Evolutionary conservation across 1,140 invertebrate species (phyloP).

Genomic region (Anastrepha ludens): DNA sequence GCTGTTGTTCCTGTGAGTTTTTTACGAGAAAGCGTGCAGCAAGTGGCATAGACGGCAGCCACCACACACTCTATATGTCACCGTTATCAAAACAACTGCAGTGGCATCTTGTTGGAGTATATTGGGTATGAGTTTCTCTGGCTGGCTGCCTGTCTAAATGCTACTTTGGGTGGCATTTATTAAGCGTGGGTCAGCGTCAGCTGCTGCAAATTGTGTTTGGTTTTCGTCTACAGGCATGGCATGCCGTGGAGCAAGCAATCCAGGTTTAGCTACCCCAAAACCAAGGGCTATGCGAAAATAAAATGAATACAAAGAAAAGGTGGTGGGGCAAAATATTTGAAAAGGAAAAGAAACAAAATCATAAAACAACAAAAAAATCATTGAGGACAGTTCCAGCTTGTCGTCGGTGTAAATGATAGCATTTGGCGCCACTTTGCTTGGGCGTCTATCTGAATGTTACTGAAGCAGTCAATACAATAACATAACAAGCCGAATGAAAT

Average conservation of each 20-base stretch:
- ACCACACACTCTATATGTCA: neutral
- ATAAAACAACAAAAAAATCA: neutral
- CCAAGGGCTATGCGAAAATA: neutral
- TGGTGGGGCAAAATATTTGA: neutral
- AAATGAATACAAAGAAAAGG: slow-evolving; percentile 11
- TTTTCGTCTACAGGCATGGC: slow-evolving; percentile 1
- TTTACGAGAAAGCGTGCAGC: neutral
- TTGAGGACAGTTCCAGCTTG: too few species aligned
- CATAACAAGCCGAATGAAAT: too few species aligned
- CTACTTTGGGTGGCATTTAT: neutral
- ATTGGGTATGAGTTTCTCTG: neutral
- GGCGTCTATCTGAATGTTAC: neutral
- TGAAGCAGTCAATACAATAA: too few species aligned
- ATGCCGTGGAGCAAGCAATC: neutral
- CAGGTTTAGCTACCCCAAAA: neutral
- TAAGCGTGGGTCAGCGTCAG: slow-evolving; percentile 57
- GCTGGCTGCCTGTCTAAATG: neutral
- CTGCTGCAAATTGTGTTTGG: slow-evolving; percentile 57
- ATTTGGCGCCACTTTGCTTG: slow-evolving; percentile 52
- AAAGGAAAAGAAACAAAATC: neutral
- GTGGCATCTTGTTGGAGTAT: neutral
- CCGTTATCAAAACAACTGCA: slow-evolving; percentile 36
- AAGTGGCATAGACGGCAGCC: neutral
- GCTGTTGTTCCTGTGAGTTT: neutral
- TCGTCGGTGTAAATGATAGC: neutral